phyloP scores from a whole-genome alignment of 2,113 vertebrate species.

The Lucifuga dentata region DNA sequence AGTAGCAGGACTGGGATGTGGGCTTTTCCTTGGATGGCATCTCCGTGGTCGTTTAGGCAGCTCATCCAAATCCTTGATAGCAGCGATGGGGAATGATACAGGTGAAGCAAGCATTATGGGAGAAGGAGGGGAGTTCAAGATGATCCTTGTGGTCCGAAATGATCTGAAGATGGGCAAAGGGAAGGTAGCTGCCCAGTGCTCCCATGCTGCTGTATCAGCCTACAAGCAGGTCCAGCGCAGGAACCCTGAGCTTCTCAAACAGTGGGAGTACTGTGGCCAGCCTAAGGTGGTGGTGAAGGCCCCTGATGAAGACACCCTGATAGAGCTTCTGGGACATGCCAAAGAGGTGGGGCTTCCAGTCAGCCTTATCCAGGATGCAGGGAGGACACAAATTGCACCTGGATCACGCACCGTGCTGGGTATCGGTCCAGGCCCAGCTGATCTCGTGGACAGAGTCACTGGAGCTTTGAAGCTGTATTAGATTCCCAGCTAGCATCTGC shows the following conservation, averaged over 20 bases:
- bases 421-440: constrained; percentile 90
- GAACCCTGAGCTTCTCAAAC: constrained; percentile 89
- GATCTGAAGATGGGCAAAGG: constrained; percentile 99
- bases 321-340: constrained; percentile 86
- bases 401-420: constrained; percentile 95
- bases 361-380: constrained; percentile 96
- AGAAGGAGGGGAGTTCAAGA: constrained; percentile 92
- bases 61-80: neutral
- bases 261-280: constrained; percentile 96
- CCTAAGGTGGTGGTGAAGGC: constrained; percentile 96
- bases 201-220: constrained; percentile 93
- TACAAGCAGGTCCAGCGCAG: constrained; percentile 91
- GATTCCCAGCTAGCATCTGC: constrained; percentile 11
- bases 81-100: neutral
- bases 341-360: constrained; percentile 88
- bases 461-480: constrained; percentile 94
- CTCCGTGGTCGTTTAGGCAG: constrained; percentile 75
- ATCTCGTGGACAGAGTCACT: constrained; percentile 91
- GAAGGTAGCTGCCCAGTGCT: constrained; percentile 94
- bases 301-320: constrained; percentile 88
- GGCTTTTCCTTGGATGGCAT: constrained; percentile 90
- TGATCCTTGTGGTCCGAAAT: constrained; percentile 92
- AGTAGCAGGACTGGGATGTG: constrained; percentile 86
- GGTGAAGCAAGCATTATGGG: constrained; percentile 85
- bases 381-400: constrained; percentile 94